phyloP scores from a whole-genome alignment of 23 tunicate genomes.

The Halocynthia roretzi region DNA sequence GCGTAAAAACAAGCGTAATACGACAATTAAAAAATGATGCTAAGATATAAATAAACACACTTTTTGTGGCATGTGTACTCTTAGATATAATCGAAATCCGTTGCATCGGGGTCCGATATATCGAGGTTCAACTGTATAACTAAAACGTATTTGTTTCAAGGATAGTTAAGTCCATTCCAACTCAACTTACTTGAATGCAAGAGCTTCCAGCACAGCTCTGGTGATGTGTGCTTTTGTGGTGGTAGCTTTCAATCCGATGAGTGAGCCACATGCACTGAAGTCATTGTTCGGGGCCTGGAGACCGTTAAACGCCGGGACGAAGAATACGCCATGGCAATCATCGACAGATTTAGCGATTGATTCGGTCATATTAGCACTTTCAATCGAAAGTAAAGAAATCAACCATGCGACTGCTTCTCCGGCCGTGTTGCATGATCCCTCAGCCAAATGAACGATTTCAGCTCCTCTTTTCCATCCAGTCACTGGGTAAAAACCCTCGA shows the following conservation, averaged over 20 bases:
- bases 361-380: slow-evolving; percentile 32
- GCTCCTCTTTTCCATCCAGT: slow-evolving; percentile 83
- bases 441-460: slow-evolving; percentile 70
- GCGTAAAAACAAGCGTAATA: too few relatives aligned
- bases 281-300: slow-evolving; percentile 90
- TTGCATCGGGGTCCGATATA: too few relatives aligned
- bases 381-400: slow-evolving; percentile 27
- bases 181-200: slow-evolving; percentile 48
- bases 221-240: slow-evolving; percentile 42
- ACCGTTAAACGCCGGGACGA: slow-evolving; percentile 93
- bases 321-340: slow-evolving; percentile 42
- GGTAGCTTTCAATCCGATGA: slow-evolving; percentile 71
- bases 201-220: slow-evolving; percentile 80
- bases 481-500: slow-evolving; percentile 89
- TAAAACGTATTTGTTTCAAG: too few relatives aligned
- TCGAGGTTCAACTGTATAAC: too few relatives aligned
- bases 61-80: too few relatives aligned
- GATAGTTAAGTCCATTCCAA: neutral
- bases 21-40: too few relatives aligned
- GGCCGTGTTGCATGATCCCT: slow-evolving; percentile 67
- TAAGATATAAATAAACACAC: too few relatives aligned
- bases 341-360: slow-evolving; percentile 35
- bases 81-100: too few relatives aligned
- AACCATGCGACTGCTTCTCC: slow-evolving; percentile 91
- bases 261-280: slow-evolving; percentile 71